Conservation (phyloP, 2,113 vertebrate species). For the Lethenteron camtschaticum region DNA sequence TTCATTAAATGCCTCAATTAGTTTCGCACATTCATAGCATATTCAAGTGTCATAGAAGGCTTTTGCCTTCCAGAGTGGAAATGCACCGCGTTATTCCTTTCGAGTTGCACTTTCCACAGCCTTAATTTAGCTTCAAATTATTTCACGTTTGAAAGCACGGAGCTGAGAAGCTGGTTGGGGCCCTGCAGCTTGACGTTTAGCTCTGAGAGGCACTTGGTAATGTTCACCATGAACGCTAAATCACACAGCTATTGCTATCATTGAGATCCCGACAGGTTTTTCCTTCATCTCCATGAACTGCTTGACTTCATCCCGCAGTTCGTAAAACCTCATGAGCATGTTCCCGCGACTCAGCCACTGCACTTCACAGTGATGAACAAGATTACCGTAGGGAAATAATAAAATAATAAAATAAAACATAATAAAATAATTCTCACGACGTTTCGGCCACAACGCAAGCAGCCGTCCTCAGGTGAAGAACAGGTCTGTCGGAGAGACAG, state of each 20-base stretch:
- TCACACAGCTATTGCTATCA: slow-evolving; percentile 2
- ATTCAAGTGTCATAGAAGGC: slow-evolving; percentile 12
- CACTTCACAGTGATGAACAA: slow-evolving; percentile 12
- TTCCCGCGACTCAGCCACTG: neutral
- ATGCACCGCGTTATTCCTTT: neutral
- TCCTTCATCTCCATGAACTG: slow-evolving; percentile 3
- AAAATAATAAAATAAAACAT: too few relatives aligned
- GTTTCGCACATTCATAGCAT: slow-evolving; percentile 14
- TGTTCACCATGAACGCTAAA: slow-evolving; percentile 3
- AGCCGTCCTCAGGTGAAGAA: too few relatives aligned
- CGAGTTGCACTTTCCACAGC: slow-evolving; percentile 3
- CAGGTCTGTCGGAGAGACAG: too few relatives aligned
- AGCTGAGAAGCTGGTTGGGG: neutral
- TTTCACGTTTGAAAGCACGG: neutral
- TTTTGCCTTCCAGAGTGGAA: slow-evolving; percentile 11
- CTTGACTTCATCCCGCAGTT: slow-evolving; percentile 8
- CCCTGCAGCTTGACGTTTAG: slow-evolving; percentile 1
- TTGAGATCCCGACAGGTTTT: slow-evolving; percentile 3
- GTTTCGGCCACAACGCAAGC: too few relatives aligned
- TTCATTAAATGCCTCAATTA: slow-evolving; percentile 14
- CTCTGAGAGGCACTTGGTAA: slow-evolving; percentile 5
- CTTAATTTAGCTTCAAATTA: neutral
- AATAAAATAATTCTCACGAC: too few relatives aligned
- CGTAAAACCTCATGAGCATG: slow-evolving; percentile 10
- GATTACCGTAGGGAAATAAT: slow-evolving; percentile 7